A percentile compares a stretch with the other conserved stretches of the same genome.
These are phyloP conservation scores for Stegodyphus mimosarum DNA, from an alignment of 1,140 invertebrate species.

Conservation along the genomic window DNA sequence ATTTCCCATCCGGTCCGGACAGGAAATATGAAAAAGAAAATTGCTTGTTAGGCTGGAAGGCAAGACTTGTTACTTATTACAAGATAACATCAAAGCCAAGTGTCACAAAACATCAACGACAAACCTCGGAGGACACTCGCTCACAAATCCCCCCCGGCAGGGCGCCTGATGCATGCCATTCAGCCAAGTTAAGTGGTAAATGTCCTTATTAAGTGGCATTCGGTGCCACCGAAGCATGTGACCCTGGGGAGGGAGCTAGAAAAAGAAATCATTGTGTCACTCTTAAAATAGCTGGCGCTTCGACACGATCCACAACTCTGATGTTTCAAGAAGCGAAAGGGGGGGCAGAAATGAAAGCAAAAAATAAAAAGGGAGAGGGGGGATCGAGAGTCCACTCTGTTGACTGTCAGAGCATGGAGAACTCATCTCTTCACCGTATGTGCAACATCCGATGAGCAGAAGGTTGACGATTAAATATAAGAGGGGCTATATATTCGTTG, in stretches of 20 bases:
- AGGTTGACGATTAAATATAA: too few relatives aligned
- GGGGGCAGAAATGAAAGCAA: not conserved
- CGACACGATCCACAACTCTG: too few relatives aligned
- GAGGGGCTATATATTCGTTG: too few relatives aligned
- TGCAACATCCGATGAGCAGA: not conserved
- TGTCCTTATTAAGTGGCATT: constrained; percentile 7
- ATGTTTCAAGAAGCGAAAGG: not conserved
- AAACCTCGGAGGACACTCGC: not conserved
- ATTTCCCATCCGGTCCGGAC: constrained; percentile 7
- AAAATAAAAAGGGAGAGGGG: not conserved
- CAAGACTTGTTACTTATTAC: too few relatives aligned
- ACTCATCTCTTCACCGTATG: not conserved
- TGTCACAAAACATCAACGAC: constrained; percentile 7
- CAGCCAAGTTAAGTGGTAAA: constrained; percentile 17
- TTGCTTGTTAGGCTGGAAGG: too few relatives aligned
- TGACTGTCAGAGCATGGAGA: not conserved
- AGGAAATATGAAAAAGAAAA: not conserved
- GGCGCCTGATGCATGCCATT: constrained; percentile 4
- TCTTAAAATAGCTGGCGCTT: not conserved
- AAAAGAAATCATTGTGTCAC: constrained; percentile 18
- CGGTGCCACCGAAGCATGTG: constrained; percentile 1
- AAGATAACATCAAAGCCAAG: not conserved
- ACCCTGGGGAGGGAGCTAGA: not conserved
- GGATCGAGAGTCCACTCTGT: constrained; percentile 4
- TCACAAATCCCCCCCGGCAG: not conserved